A percentile compares a stretch with the other conserved stretches of the same genome.
Conservation (phyloP, 2,797 vertebrate species). For the Pseudotriccus pelzelni region DNA sequence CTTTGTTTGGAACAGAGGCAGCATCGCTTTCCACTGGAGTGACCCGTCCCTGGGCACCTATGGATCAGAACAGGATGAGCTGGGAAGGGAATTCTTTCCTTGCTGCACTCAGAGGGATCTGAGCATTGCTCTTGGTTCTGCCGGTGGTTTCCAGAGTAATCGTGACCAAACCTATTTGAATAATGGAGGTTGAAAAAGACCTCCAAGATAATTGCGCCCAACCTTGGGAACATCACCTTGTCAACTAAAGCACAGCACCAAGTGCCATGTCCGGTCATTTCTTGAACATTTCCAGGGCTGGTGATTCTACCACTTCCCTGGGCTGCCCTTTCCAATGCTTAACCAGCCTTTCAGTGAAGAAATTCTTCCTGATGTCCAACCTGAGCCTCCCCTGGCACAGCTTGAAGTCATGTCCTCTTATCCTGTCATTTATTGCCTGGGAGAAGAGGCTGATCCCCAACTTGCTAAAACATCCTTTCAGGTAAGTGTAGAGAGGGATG, state of each 20-base stretch:
- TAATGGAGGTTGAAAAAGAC: background rate
- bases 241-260: no score
- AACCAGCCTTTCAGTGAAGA: background rate
- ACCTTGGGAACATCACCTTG: background rate
- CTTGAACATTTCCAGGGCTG: background rate
- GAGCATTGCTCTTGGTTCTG: background rate
- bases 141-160: background rate
- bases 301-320: background rate
- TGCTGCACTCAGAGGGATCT: fast-evolving
- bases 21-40: background rate
- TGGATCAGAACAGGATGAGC: background rate
- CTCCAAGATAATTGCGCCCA: background rate
- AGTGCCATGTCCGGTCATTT: background rate
- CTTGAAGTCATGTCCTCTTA: fast-evolving
- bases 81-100: background rate
- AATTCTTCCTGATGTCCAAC: background rate
- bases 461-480: background rate
- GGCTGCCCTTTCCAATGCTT: background rate
- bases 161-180: fast-evolving
- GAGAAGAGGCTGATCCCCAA: background rate
- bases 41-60: background rate
- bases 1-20: background rate
- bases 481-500: background rate
- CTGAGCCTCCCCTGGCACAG: background rate
- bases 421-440: background rate